These are phyloP conservation scores for Metacarcinus magister DNA, from an alignment of 2,888 invertebrate species.

Conservation along the genomic window DNA sequence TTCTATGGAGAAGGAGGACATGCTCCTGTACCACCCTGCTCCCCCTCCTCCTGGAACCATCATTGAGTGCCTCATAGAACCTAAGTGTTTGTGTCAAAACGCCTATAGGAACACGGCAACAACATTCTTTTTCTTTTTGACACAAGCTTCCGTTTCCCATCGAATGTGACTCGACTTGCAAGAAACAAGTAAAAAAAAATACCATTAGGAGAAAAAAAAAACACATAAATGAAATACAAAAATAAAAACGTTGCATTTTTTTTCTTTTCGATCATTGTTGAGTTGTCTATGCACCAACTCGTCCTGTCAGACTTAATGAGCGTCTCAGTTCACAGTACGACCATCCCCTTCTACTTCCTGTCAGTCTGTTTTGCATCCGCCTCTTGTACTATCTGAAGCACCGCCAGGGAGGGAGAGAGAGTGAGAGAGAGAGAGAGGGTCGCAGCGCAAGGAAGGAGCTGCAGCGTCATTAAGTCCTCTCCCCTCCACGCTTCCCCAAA, in stretches of 20 bases:
- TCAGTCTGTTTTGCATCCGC: neutral
- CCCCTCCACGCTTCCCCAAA: neutral
- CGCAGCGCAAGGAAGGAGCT: neutral
- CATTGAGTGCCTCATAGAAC: too few relatives aligned
- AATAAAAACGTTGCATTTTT: too few relatives aligned
- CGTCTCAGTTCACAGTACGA: neutral
- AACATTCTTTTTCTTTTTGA: too few relatives aligned
- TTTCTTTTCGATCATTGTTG: neutral
- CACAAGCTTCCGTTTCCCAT: too few relatives aligned
- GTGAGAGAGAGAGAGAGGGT: neutral
- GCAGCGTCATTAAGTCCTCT: neutral
- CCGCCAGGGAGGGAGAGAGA: slow-evolving; percentile 13
- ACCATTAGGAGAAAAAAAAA: neutral
- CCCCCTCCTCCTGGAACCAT: too few relatives aligned
- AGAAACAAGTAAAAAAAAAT: neutral
- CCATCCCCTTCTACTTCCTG: neutral
- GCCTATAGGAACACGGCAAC: too few relatives aligned
- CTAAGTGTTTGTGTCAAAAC: too few relatives aligned
- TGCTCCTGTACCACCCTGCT: too few relatives aligned
- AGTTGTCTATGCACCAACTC: neutral
- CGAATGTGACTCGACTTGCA: neutral
- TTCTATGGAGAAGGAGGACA: too few relatives aligned
- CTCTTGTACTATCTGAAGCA: neutral
- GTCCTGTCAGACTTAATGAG: slow-evolving; percentile 13
- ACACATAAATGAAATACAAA: too few relatives aligned